Base-by-base conservation (phyloP, 2,888 invertebrate species). In the Chrysomela aeneicollis region DNA sequence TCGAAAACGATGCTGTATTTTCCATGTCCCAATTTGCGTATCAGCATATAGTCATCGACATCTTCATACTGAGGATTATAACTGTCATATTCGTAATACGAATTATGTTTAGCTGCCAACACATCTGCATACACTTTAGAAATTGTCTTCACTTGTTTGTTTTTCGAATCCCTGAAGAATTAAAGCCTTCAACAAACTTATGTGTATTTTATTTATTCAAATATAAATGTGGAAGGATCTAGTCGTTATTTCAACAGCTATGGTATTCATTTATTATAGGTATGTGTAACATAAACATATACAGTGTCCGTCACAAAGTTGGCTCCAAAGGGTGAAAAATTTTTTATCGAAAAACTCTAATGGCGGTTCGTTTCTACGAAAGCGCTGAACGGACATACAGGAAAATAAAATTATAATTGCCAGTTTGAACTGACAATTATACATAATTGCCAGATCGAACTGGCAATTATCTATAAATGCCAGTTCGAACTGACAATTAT, bases 1-100 rank as follows among this genome's bases (percentile, higher is more conserved):
- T 82, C 81, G 58, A 82, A 82, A 1, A 82, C 83, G 53, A 81
- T 77, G 70, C 83, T 83, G 71, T 82, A 82, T 71, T 83, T 83
- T n/a, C 82, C 82, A 53, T 81, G 77, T 3, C 82, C 82, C n/a
- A 82, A 72, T 66, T 80, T 80, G 59, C 76, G 73, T 9, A 79
- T 76, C 21, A 82, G 63, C 42, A 74, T 74, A 70, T 82, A 82
- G 62, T 79, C 74, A 37, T 81, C 77, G 15, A 77, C 75, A 37
- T 78, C 73, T 47, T 82, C 80, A 6, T 70, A 74, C 22, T 73
- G 73, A 4, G 81, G 81, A 19, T 58, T 71, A 63, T 74, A 82
- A 55, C 66, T 76, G 42, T 82, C 82, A 62, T 81, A 82, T 62
- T 82, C 81, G 67, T 79, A 82, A 64, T 78, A 82, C 4, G 79